Evolutionary conservation across 1,140 invertebrate genomes (phyloP).

Genomic region (Thrips palmi): DNA sequence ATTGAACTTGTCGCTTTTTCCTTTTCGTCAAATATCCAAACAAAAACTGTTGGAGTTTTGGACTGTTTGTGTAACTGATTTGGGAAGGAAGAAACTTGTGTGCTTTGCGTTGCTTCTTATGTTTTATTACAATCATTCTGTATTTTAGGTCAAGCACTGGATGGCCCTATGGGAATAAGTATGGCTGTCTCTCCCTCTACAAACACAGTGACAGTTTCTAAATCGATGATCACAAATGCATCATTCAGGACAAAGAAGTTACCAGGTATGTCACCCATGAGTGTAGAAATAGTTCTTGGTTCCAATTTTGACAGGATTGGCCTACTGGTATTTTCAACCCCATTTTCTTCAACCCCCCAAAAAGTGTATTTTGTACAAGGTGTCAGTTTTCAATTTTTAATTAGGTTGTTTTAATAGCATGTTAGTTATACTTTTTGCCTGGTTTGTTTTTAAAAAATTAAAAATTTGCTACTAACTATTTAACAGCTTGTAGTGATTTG

Average conservation of each 20-base stretch:
- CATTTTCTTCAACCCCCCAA: conserved; percentile 4
- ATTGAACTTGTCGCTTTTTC: conserved; percentile 4
- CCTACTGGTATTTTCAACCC: too few relatives aligned
- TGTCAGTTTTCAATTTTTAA: conserved; percentile 3
- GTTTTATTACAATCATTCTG: conserved; percentile 12
- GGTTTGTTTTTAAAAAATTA: conserved; percentile 4
- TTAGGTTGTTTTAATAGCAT: conserved; percentile 9
- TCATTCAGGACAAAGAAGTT: conserved; percentile 91
- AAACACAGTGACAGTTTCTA: conserved; percentile 56
- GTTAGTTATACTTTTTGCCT: not conserved
- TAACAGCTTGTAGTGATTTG: too few relatives aligned
- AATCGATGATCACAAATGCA: conserved; percentile 92
- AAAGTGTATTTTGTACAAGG: not conserved
- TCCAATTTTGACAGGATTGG: not conserved
- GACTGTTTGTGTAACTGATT: conserved; percentile 1
- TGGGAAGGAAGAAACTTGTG: not conserved
- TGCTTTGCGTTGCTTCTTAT: conserved; percentile 5
- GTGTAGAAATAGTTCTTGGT: not conserved
- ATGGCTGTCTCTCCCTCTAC: conserved; percentile 59
- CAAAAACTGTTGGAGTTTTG: conserved; percentile 4
- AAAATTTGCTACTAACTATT: too few relatives aligned
- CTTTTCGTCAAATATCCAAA: not conserved
- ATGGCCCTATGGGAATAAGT: conserved; percentile 61
- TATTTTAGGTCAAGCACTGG: conserved; percentile 46
- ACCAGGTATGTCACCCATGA: conserved; percentile 44